Evolutionary conservation across 2,113 vertebrate genomes (phyloP), one percentile per base, ranked within the genome.

Genomic region (Salvelinus fontinalis): DNA sequence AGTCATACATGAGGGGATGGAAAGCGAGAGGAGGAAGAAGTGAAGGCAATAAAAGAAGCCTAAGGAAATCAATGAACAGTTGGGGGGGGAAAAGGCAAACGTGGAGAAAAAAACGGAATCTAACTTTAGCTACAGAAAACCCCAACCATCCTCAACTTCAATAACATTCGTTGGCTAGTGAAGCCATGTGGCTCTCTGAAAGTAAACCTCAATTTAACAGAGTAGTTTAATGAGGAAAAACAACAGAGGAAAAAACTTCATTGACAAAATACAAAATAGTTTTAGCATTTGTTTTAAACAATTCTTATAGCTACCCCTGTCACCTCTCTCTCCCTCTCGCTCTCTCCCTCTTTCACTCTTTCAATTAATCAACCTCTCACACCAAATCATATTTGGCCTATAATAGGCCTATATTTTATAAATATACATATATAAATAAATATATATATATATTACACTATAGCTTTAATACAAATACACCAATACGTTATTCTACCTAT

Each of bases 391-490:
- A 22, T n/a, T 31, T 22, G 2, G 11, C 54, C 48, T 59, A 59
- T 39, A 39, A 39, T 39, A 39, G 39, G 39, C 39, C 8, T 39
- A 39, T 39, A 39, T 39, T 39, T 39, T 39, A 39, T 31, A 31
- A 5, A 31, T 31, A 31, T 29, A 29, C 0, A 31, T 5, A 22
- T 62, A 4, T 22, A 31, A 6, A 6, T 34, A 34, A 6, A 6
- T 29, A 34, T 31, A 31, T 5, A 22, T 64, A 18, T 62, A 4
- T 22, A 31, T 70, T 57, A 27, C 13, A 64, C 29, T 66, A 65
- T 74, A 49, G 59, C 22, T 3, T 39, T 70, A 62, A 76, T 44
- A 57, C 26, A 75, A 75, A 29, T 68, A 77, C 57, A 60, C 51
- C 16, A 39, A 27, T 68, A 75, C 49, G 39, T 31, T 60, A 59